A percentile compares a stretch with the other conserved stretches of the same genome.
Evolutionary conservation across 2,888 invertebrate genomes (phyloP).

Genomic region (Drosophila paranaensis): DNA sequence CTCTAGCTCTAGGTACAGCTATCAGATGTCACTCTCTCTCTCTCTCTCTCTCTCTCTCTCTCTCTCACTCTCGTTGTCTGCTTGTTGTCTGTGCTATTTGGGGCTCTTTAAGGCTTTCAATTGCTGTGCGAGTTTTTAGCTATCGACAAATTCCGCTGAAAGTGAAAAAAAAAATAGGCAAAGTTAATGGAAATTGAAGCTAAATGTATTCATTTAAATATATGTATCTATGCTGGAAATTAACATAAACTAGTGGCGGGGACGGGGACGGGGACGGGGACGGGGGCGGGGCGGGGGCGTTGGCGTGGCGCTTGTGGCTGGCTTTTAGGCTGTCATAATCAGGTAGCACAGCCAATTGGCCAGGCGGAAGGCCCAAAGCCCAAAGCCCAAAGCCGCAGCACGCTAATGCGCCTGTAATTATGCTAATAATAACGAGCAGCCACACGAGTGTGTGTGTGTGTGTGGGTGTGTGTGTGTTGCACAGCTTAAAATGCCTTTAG

Average conservation of each 20-base stretch:
- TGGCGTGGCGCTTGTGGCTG: slow-evolving; percentile 21
- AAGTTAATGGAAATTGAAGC: slow-evolving; percentile 58
- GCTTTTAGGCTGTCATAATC: slow-evolving; percentile 62
- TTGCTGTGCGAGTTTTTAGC: background rate
- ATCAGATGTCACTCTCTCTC: background rate
- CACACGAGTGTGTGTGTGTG: slow-evolving; percentile 38
- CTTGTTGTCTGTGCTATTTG: slow-evolving; percentile 39
- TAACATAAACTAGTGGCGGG: slow-evolving; percentile 6
- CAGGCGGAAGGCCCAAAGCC: slow-evolving; percentile 35
- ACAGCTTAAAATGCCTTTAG: slow-evolving; percentile 50
- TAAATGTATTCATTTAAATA: slow-evolving; percentile 8
- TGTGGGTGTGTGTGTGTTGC: slow-evolving; percentile 14
- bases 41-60: background rate
- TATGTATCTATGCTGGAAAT: slow-evolving; percentile 13
- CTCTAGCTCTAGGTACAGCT: slow-evolving; percentile 22
- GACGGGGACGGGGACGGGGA: background rate
- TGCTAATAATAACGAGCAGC: slow-evolving; percentile 74
- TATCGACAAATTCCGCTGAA: slow-evolving; percentile 37
- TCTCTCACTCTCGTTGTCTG: background rate
- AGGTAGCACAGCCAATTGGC: slow-evolving; percentile 60
- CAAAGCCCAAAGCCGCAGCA: slow-evolving; percentile 51
- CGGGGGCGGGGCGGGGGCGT: background rate
- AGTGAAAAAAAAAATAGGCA: slow-evolving; percentile 34
- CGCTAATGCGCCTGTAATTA: slow-evolving; percentile 79
- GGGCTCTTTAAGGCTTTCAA: slow-evolving; percentile 44